phyloP scores from a whole-genome alignment of 2,797 vertebrate species.

The Sebastes itinus region DNA sequence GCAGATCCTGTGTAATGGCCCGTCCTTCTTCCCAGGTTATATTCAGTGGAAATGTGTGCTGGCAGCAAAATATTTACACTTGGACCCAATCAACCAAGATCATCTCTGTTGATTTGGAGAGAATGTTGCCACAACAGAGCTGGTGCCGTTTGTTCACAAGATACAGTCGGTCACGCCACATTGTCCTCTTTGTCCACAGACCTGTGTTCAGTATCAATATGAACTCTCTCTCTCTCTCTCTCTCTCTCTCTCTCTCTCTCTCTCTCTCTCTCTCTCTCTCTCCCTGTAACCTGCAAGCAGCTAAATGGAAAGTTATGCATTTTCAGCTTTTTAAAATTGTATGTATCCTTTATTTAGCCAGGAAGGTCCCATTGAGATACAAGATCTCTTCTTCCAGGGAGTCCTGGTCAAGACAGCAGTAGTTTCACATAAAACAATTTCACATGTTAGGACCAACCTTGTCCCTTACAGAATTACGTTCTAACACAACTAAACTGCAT shows the following conservation, averaged over 20 bases:
- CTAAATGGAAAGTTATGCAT: not conserved
- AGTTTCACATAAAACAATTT: not conserved
- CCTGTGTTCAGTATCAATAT: constrained; percentile 78
- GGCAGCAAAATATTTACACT: constrained; percentile 78
- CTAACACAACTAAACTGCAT: too few species aligned
- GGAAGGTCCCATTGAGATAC: not conserved
- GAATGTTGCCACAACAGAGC: constrained; percentile 83
- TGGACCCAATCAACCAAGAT: constrained; percentile 65
- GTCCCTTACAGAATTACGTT: too few species aligned
- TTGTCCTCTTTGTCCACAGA: constrained; percentile 64
- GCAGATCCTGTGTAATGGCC: not conserved
- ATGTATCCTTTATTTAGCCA: not conserved
- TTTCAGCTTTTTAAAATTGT: not conserved
- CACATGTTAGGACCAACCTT: not conserved
- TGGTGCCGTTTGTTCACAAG: constrained; percentile 63
- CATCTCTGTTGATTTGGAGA: constrained; percentile 76
- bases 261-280: not conserved
- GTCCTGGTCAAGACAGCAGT: not conserved
- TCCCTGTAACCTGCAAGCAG: not conserved
- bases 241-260: not conserved
- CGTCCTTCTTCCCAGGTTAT: constrained; percentile 14
- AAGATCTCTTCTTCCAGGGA: too few species aligned
- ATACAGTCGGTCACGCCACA: constrained; percentile 66
- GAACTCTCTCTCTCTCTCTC: not conserved
- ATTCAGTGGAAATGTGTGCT: constrained; percentile 58